These are phyloP conservation scores for Platalea minor DNA, from an alignment of 2,797 vertebrate species.

Conservation along the genomic window DNA sequence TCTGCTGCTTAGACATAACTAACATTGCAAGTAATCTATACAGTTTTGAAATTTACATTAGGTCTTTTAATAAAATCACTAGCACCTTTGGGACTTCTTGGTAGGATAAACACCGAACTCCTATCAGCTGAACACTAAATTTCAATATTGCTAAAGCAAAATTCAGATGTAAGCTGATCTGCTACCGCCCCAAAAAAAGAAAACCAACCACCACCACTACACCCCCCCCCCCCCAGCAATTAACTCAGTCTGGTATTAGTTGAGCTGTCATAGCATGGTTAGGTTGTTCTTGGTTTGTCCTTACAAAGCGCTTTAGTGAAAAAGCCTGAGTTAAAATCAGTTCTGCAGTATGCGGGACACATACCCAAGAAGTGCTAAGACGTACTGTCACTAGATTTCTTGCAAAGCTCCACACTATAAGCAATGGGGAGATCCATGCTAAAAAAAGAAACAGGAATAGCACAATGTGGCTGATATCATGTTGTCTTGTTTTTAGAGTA, in stretches of 20 bases:
- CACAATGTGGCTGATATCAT: background rate
- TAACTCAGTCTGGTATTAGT: background rate
- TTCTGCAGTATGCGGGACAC: conserved; percentile 6
- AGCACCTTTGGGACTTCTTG: conserved; percentile 35
- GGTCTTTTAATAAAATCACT: conserved; percentile 58
- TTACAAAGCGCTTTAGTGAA: background rate
- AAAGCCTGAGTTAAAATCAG: conserved; percentile 19
- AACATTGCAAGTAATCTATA: conserved; percentile 62
- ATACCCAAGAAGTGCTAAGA: conserved; percentile 39
- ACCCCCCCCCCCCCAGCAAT: background rate
- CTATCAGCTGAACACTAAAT: background rate
- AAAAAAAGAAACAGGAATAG: conserved; percentile 30
- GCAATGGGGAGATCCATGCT: conserved; percentile 29
- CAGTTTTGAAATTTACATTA: conserved; percentile 65
- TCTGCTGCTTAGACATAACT: conserved; percentile 43
- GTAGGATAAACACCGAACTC: background rate
- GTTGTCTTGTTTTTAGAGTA: conserved; percentile 38
- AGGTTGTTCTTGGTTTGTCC: background rate
- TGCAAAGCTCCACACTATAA: conserved; percentile 29
- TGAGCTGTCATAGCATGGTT: background rate
- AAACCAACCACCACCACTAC: background rate
- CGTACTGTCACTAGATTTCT: conserved; percentile 22
- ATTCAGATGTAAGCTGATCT: background rate
- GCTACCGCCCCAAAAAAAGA: background rate
- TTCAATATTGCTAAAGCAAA: background rate